Evolutionary conservation across 2,797 vertebrate genomes (phyloP).

Genomic region (Cynopterus sphinx): DNA sequence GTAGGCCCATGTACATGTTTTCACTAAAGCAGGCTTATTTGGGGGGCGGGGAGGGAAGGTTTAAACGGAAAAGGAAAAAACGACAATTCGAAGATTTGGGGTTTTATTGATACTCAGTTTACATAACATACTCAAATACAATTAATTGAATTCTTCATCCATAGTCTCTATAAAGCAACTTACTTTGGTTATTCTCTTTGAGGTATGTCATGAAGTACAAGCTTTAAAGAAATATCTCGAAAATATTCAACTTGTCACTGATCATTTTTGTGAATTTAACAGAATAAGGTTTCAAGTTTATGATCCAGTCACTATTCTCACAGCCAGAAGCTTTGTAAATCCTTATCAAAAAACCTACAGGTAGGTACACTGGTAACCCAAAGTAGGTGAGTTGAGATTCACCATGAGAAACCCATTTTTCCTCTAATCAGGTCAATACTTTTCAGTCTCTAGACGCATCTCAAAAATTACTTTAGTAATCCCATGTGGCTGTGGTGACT

Average conservation of each 20-base stretch:
- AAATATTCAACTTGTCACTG: constrained; percentile 45
- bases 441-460: neutral
- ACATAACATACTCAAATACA: constrained; percentile 45
- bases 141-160: constrained; percentile 33
- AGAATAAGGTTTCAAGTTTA: constrained; percentile 46
- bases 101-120: constrained; percentile 59
- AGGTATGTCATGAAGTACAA: constrained; percentile 63
- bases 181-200: constrained; percentile 60
- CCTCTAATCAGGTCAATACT: neutral
- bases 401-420: constrained; percentile 6
- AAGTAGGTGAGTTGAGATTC: neutral
- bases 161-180: constrained; percentile 40
- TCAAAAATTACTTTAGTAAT: constrained; percentile 37
- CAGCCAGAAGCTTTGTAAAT: constrained; percentile 6
- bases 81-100: neutral
- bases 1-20: neutral
- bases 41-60: no score
- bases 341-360: neutral
- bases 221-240: constrained; percentile 58
- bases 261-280: constrained; percentile 48
- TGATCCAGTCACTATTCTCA: constrained; percentile 20
- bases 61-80: neutral
- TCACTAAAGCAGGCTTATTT: neutral
- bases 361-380: neutral
- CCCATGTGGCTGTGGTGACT: neutral